Evolutionary conservation across 35 echinoderm and acorn worm genomes (phyloP).

Genomic region (Diadema setosum): DNA sequence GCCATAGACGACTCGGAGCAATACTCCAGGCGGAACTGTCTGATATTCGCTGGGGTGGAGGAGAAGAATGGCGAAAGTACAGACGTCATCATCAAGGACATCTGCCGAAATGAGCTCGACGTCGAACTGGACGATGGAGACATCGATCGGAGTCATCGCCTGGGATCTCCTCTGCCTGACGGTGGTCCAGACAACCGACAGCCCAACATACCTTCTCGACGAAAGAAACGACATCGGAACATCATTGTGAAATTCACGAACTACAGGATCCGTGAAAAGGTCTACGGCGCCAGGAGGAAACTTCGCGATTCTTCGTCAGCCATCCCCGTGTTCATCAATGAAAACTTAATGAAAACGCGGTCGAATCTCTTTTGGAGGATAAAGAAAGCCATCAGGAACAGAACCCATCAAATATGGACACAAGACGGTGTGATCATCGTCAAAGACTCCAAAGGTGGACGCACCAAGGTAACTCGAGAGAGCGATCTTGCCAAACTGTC

Average conservation of each 20-base stretch:
- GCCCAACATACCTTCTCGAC: not conserved
- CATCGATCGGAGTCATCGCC: not conserved
- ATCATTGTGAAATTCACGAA: not conserved
- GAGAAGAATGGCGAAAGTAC: not conserved
- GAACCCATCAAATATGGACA: too few relatives aligned
- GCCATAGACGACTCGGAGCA: not conserved
- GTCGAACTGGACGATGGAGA: not conserved
- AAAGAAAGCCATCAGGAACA: too few relatives aligned
- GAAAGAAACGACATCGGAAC: not conserved
- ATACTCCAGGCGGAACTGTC: not conserved
- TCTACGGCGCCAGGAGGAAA: too few relatives aligned
- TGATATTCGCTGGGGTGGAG: not conserved
- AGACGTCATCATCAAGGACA: not conserved
- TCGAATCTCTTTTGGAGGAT: too few relatives aligned
- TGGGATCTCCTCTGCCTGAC: not conserved
- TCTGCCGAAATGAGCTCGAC: not conserved
- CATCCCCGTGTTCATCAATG: too few relatives aligned
- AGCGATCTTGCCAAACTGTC: too few relatives aligned
- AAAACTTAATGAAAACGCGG: too few relatives aligned
- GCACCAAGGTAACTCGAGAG: too few relatives aligned
- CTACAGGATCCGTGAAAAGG: not conserved
- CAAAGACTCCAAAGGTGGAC: too few relatives aligned
- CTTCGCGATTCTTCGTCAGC: too few relatives aligned
- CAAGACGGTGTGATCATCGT: too few relatives aligned
- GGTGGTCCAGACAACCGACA: not conserved